Base-by-base conservation (phyloP, 53 echinoderm and acorn worm species). In the Holothuria leucospilota region DNA sequence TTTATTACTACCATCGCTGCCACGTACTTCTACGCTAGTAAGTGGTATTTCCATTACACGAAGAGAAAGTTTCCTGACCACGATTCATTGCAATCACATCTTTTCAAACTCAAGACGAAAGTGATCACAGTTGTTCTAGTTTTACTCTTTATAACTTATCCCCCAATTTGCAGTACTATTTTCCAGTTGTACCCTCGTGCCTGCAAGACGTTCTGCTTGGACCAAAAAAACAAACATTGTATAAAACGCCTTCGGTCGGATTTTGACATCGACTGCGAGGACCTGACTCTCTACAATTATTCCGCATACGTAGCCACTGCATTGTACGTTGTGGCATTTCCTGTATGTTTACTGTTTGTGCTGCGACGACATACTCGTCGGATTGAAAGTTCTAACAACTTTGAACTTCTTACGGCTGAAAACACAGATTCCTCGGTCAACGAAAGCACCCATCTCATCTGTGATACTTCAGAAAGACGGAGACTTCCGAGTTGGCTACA, bases 161-260 rank as follows among this genome's bases (percentile, higher is more conserved):
- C 80, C 2, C 80, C 80, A 18, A 80, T 58, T 25, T 80, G 80
- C 20, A 58, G 56, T 2, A 29, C 56, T 34, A 80, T 80, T 26
- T 60, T 80, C 30, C 28, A 34, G 12, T 7, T 80, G 16, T 80
- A 60, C 21, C 80, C 80, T 7, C 26, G 60, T 59, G 59, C 80
- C 27, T 80, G 80, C 34, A 60, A 59, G 12, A 80, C 62, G 21
- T 80, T 59, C 20, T 38, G 34, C 24, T 23, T 61, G 8, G 27
- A 60, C 29, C 25, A 61, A 14, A 58, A 61, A 14, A 60, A 12
- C 3, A 38, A 59, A 16, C 0, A 16, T 10, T 30, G 29, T 11
- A 80, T 80, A 15, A 80, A 59, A 6, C 61, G 53, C n/a, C 80
- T 80, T 61, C 80, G 80, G 2, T 58, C 80, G 12, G 80, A 80